Conservation (phyloP, 2,797 vertebrate genomes). For the Smutsia gigantea region DNA sequence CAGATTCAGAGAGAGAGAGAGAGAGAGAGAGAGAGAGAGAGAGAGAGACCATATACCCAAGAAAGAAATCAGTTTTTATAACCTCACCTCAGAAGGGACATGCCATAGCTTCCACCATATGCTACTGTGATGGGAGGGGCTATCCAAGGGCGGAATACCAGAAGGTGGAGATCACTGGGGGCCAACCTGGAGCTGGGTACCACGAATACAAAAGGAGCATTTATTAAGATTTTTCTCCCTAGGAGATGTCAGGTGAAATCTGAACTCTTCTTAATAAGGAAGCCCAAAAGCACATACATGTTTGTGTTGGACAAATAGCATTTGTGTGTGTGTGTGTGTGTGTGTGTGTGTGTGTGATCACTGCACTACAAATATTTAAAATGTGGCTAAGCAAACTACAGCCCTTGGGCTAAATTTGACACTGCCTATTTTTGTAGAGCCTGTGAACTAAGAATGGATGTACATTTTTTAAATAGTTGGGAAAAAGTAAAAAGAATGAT, state of each 20-base stretch:
- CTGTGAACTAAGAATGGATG: background rate
- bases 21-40: background rate
- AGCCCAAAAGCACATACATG: background rate
- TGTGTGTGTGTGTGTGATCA: background rate
- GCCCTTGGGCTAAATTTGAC: background rate
- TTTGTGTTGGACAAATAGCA: background rate
- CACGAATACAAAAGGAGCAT: background rate
- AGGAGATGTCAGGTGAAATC: background rate
- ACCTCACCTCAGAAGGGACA: background rate
- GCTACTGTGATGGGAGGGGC: background rate
- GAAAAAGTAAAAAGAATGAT: background rate
- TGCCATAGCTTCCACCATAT: background rate
- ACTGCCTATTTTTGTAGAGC: background rate
- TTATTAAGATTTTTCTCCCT: background rate
- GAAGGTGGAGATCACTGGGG: background rate
- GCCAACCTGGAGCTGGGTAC: background rate
- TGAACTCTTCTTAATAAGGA: background rate
- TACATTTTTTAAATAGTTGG: background rate
- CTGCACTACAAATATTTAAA: background rate
- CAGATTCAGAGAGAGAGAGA: background rate
- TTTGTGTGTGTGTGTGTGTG: background rate
- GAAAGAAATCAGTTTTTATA: background rate
- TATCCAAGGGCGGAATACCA: background rate
- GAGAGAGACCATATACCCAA: background rate
- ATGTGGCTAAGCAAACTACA: background rate